Percentiles rank a stretch among this genome's conserved stretches.
phyloP scores from a whole-genome alignment of 2,888 invertebrate genomes.

The Notodonta ziczac region DNA sequence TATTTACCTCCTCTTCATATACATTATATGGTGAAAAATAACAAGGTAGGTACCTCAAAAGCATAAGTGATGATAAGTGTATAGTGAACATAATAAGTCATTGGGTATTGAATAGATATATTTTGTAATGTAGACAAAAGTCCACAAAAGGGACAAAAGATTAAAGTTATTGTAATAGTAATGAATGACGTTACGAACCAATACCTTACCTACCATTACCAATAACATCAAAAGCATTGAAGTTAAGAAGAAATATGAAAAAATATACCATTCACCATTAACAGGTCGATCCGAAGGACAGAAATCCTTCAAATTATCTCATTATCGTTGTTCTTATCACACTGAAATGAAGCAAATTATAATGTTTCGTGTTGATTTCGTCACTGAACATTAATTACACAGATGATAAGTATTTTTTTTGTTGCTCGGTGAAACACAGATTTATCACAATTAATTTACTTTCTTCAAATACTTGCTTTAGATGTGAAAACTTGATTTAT shows the following conservation, averaged over 20 bases:
- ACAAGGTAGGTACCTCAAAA: no score
- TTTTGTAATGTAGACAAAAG: no score
- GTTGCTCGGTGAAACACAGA: slow-evolving; percentile 13
- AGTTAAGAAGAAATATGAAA: background rate
- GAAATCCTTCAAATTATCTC: slow-evolving; percentile 64
- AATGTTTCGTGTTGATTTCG: slow-evolving; percentile 24
- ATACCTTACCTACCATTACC: no score
- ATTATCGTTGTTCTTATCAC: slow-evolving; percentile 75
- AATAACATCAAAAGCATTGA: no score
- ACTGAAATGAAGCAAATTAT: slow-evolving; percentile 71
- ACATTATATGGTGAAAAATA: no score
- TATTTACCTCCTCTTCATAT: no score
- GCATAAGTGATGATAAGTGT: no score
- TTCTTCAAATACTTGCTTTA: background rate
- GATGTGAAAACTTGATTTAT: background rate
- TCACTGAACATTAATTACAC: slow-evolving; percentile 26
- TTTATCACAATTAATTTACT: slow-evolving; percentile 2
- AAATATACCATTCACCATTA: slow-evolving; percentile 41
- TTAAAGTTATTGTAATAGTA: no score
- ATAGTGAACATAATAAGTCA: no score
- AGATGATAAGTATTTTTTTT: slow-evolving; percentile 8
- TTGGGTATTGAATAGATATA: no score
- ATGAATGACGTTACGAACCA: no score
- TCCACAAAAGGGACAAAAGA: no score
- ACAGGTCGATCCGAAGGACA: slow-evolving; percentile 35